Conservation (phyloP, 2,797 vertebrate species). For the Centroberyx gerrardi region DNA sequence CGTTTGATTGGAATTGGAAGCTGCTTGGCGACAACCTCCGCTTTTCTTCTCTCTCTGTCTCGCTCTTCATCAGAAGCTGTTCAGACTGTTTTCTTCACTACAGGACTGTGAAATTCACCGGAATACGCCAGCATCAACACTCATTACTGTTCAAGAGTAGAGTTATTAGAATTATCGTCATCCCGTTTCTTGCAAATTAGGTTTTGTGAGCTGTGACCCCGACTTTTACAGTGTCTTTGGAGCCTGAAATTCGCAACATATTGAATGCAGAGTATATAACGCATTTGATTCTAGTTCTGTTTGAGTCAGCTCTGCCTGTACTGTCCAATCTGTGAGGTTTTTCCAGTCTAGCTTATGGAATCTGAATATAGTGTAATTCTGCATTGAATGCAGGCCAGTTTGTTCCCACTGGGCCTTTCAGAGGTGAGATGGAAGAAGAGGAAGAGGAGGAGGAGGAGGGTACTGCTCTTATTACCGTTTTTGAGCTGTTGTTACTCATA, state of each 20-base stretch:
- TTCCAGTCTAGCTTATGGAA: conserved; percentile 29
- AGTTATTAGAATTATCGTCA: neutral
- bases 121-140: neutral
- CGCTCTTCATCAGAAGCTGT: neutral
- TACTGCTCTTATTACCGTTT: conserved; percentile 40
- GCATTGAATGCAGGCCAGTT: conserved; percentile 25
- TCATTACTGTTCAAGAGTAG: neutral
- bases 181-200: neutral
- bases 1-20: conserved; percentile 42
- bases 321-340: conserved; percentile 26
- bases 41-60: neutral
- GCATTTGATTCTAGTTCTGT: conserved; percentile 21
- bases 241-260: neutral
- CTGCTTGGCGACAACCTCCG: neutral
- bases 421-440: conserved; percentile 33
- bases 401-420: conserved; percentile 21
- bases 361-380: conserved; percentile 25
- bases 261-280: neutral
- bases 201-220: neutral
- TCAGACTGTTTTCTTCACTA: too few relatives aligned
- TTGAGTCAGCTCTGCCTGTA: conserved; percentile 2
- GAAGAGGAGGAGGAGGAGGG: conserved; percentile 17
- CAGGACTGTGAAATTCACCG: too few relatives aligned
- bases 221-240: neutral
- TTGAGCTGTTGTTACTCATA: conserved; percentile 46